Conservation (phyloP, 2,888 invertebrate species). For the Gandaritis pyraliata region DNA sequence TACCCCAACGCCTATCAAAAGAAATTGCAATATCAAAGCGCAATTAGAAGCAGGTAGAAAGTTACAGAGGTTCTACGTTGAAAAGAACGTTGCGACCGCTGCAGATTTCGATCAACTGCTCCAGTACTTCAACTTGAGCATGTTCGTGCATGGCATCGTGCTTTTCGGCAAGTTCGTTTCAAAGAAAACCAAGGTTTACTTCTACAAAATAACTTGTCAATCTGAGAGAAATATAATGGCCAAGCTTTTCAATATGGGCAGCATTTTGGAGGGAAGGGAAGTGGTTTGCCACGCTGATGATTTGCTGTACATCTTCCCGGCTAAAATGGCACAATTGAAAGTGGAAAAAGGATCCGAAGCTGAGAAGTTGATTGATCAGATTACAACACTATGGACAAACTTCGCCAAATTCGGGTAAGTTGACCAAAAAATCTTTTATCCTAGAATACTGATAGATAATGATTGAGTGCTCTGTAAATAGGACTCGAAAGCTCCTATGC, state of each 20-base stretch:
- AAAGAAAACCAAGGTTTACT: conserved; percentile 50
- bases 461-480: too few species aligned
- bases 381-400: conserved; percentile 67
- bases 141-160: conserved; percentile 51
- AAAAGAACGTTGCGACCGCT: conserved; percentile 45
- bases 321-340: conserved; percentile 41
- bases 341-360: conserved; percentile 48
- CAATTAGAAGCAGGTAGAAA: conserved; percentile 56
- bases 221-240: conserved; percentile 58
- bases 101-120: conserved; percentile 47
- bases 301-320: conserved; percentile 57
- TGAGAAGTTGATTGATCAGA: conserved; percentile 55
- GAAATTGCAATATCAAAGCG: conserved; percentile 47
- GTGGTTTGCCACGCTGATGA: conserved; percentile 58
- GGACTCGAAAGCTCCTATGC: not conserved
- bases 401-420: conserved; percentile 71
- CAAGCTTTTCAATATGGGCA: conserved; percentile 41
- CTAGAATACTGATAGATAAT: too few species aligned
- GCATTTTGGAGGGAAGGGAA: conserved; percentile 38
- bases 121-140: conserved; percentile 47
- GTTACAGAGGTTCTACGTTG: conserved; percentile 50
- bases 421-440: not conserved
- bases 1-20: conserved; percentile 51
- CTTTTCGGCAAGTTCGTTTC: conserved; percentile 50
- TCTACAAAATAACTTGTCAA: conserved; percentile 62